Conservation (phyloP, 2,113 vertebrate genomes). For the Phaetusa simplex region DNA sequence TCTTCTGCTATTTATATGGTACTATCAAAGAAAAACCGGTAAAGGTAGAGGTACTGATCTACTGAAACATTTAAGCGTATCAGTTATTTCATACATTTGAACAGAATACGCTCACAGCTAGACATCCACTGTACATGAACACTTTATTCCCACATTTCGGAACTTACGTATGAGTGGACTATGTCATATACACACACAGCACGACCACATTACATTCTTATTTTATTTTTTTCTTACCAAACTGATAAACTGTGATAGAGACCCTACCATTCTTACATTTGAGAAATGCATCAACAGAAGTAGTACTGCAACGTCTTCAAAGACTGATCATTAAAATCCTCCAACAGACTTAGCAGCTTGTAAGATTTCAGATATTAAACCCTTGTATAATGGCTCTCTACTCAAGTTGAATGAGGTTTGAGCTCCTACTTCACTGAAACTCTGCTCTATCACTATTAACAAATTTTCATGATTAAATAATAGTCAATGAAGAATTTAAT, state of each 20-base stretch:
- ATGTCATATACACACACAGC: background rate
- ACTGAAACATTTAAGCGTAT: background rate
- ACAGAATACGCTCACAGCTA: background rate
- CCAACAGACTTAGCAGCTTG: background rate
- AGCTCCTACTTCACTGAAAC: background rate
- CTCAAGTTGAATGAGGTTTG: background rate
- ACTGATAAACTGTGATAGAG: background rate
- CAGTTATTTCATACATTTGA: background rate
- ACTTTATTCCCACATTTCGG: background rate
- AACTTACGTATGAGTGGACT: background rate
- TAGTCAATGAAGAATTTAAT: background rate
- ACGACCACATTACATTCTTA: background rate
- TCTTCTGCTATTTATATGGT: background rate
- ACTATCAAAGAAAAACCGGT: background rate
- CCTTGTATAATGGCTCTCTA: background rate
- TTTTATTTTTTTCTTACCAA: background rate
- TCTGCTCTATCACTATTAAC: background rate
- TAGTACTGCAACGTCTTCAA: background rate
- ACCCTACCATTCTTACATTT: background rate
- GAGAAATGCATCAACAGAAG: background rate
- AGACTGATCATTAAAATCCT: background rate
- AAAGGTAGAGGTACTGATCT: background rate
- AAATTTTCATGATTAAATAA: background rate
- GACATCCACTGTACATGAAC: background rate
- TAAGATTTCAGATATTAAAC: background rate